Evolutionary conservation across 2,888 invertebrate species (phyloP).

Genomic region (Germaria angustata): DNA sequence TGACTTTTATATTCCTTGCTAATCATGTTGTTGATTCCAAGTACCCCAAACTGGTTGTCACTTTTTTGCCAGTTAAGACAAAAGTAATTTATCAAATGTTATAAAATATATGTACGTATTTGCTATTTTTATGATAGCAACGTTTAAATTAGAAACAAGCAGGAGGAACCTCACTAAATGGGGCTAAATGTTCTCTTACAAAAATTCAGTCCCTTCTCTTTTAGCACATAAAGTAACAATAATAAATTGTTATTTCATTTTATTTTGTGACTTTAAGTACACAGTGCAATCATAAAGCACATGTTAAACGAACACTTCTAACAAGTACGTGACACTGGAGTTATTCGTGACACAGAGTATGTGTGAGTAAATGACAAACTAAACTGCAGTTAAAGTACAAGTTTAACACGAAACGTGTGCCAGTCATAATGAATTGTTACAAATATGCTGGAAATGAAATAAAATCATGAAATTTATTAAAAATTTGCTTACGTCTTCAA

Average conservation of each 20-base stretch:
- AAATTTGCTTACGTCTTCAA: slow-evolving; percentile 1
- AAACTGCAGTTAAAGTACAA: slow-evolving; percentile 35
- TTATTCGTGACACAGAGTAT: not conserved
- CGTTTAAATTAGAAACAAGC: too few species aligned
- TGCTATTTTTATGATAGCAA: slow-evolving; percentile 11
- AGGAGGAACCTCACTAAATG: too few species aligned
- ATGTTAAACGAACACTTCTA: slow-evolving; percentile 53
- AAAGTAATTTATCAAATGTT: slow-evolving; percentile 45
- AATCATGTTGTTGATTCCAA: not conserved
- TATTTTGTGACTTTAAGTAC: not conserved
- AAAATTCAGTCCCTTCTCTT: not conserved
- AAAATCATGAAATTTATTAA: slow-evolving; percentile 39
- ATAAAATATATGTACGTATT: not conserved
- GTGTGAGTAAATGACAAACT: slow-evolving; percentile 32
- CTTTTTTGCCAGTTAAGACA: slow-evolving; percentile 6
- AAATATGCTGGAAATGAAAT: not conserved
- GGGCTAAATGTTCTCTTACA: not conserved
- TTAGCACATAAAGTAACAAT: not conserved
- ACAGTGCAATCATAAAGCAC: slow-evolving; percentile 41
- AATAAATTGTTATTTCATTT: slow-evolving; percentile 9
- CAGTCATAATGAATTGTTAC: slow-evolving; percentile 40
- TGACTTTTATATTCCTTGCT: not conserved
- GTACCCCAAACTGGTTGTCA: not conserved
- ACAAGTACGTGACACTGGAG: slow-evolving; percentile 50
- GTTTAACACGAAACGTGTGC: slow-evolving; percentile 38